Conservation (phyloP, 1,140 invertebrate species). For the Ylistrum balloti region DNA sequence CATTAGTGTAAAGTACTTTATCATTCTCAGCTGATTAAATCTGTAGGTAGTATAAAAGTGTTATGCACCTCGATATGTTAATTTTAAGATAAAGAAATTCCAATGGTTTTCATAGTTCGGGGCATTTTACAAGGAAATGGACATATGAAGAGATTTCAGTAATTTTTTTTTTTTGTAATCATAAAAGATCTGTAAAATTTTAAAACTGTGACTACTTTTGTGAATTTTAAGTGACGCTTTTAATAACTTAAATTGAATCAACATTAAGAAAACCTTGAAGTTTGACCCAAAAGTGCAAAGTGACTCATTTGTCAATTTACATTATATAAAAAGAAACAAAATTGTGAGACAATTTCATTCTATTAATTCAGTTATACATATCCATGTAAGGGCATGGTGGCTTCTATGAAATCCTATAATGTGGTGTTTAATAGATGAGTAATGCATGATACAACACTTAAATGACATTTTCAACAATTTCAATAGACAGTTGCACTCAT, state of each 20-base stretch:
- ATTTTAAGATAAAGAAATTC: background rate
- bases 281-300: background rate
- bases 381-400: background rate
- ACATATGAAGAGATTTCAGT: background rate
- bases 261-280: background rate
- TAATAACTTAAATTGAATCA: background rate
- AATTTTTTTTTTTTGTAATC: background rate
- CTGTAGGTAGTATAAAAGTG: background rate
- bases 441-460: background rate
- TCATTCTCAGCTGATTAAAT: background rate
- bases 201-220: background rate
- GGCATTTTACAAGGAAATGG: background rate
- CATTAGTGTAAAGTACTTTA: too few relatives aligned
- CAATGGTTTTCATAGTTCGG: background rate
- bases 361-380: background rate
- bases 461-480: too few relatives aligned
- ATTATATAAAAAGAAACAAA: background rate
- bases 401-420: background rate
- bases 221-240: background rate
- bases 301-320: background rate
- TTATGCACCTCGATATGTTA: background rate
- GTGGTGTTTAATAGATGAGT: background rate
- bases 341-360: background rate
- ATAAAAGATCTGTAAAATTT: background rate
- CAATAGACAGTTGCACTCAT: conserved; percentile 26